Percentiles rank a stretch among this genome's conserved stretches.
These are phyloP conservation scores for Catotricha subobsoleta DNA, from an alignment of 2,888 invertebrate genomes.

Conservation along the genomic window DNA sequence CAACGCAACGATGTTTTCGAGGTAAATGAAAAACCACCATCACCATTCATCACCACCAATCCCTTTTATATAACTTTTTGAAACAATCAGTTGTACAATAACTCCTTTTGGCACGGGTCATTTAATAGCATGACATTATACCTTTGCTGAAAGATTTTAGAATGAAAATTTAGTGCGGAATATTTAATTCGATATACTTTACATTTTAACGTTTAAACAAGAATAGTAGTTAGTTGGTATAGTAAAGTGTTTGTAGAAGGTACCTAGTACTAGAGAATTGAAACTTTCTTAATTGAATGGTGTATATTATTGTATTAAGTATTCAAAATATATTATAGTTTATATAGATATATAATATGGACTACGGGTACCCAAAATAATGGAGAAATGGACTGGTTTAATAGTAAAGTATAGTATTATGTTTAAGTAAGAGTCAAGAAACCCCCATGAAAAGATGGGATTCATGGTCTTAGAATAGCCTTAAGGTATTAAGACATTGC, in stretches of 20 bases:
- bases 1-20: no score
- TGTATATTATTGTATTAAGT: constrained; percentile 3
- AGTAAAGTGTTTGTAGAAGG: neutral
- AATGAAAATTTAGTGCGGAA: neutral
- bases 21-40: no score
- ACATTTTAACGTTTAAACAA: neutral
- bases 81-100: no score
- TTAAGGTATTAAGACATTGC: constrained; percentile 5
- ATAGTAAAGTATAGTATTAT: no score
- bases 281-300: constrained; percentile 4
- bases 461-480: constrained; percentile 3
- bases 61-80: no score
- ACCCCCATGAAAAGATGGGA: constrained; percentile 1
- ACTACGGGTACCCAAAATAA: neutral
- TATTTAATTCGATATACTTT: constrained; percentile 1
- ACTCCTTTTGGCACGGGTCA: constrained; percentile 5
- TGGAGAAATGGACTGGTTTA: neutral
- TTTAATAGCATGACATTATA: constrained; percentile 5
- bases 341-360: neutral
- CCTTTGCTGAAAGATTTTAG: neutral
- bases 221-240: neutral
- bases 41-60: no score
- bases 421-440: no score
- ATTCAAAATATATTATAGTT: constrained; percentile 4
- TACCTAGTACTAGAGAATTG: neutral